Evolutionary conservation across 1,140 invertebrate species (phyloP), one percentile per base, ranked within the genome.

Genomic region (Galendromus occidentalis): DNA sequence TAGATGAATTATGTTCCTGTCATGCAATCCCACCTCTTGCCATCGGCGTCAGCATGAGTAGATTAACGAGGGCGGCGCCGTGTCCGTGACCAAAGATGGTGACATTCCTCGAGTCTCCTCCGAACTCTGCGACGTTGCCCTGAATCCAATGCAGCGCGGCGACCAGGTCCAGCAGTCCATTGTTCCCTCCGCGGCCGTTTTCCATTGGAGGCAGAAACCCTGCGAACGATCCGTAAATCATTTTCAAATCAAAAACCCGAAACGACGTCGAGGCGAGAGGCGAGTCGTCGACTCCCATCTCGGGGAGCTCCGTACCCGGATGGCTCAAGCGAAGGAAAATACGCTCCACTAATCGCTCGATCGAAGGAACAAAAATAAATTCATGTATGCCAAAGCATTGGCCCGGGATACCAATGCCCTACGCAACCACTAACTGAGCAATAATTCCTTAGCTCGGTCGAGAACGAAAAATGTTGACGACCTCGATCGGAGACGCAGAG

Each of bases 141-240:
- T 92, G 86, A 47, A 96, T 83, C 89, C 89, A 92, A 72, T 92
- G 88, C 33, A 92, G 76, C 0, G 88, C 88, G 0, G 90, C 90
- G 71, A 93, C 89, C 75, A 93, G 89, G 75, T 96, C 92, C 85
- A 95, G 88, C 18, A 95, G 80, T 0, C 91, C 92, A 74, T 93
- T 92, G 80, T 96, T 96, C 18, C 88, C 68, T 86, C 88, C 47
- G 83, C 87, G 69, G 82, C 83, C 67, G 84, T 91, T 88, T 7
- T 87, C 86, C 66, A 71, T 64, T 17, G 87, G 85, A 72, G 91
- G 91, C 45, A 92, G 79, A 76, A 93, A 92, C 68, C 89, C 89
- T 92, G 17, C 30, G 45, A 51, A 30, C 65, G 33, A 59, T 17
- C 51, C 17, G 14, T 17, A n/a, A 59, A 59, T 59, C 22, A 33